Percentiles rank a stretch among this genome's conserved stretches.
These are phyloP conservation scores for human DNA, from an alignment of 2,113 vertebrate species.

Conservation along the genomic window GRCh38 chr2:64711001-64711500, in stretches of 20 bases:
- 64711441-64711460: conserved; percentile 83
- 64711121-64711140: no score
- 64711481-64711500: conserved; percentile 71
- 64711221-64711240: conserved; percentile 33
- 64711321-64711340: conserved; percentile 59
- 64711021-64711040: no score
- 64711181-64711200: not conserved
- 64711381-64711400: conserved; percentile 85
- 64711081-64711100: no score
- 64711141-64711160: no score
- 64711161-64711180: no score
- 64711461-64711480: conserved; percentile 81
- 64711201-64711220: conserved; percentile 1
- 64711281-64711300: conserved; percentile 51
- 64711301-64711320: conserved; percentile 37
- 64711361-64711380: conserved; percentile 66
- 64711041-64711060: no score
- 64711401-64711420: conserved; percentile 79
- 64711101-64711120: no score
- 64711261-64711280: conserved; percentile 61
- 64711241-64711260: conserved; percentile 11
- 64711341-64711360: conserved; percentile 65
- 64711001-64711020: no score
- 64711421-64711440: conserved; percentile 80
- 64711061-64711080: no score